Conservation (phyloP, 92 coral and sea anemone genomes). For the Heliopora coerulea region DNA sequence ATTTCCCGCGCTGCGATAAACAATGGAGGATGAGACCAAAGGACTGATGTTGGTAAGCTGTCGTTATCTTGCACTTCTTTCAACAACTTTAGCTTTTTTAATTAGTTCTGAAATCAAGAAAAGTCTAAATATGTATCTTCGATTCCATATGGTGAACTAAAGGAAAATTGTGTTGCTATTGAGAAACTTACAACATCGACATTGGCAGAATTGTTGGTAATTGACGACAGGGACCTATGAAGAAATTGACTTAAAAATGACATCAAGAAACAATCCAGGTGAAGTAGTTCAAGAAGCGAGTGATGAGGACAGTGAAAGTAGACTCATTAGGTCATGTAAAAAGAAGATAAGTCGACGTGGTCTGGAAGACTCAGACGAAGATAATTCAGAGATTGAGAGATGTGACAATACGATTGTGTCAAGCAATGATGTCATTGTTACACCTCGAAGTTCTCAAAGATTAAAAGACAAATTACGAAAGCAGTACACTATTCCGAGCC, state of each 20-base stretch:
- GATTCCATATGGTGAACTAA: no score
- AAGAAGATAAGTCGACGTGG: background rate
- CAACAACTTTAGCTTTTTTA: no score
- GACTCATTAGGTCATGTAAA: background rate
- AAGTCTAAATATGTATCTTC: no score
- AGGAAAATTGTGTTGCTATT: no score
- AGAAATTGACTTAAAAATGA: slow-evolving; percentile 4
- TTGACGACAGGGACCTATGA: no score
- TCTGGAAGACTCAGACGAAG: background rate
- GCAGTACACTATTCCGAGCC: slow-evolving; percentile 62
- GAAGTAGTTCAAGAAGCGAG: background rate
- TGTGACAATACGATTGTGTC: background rate
- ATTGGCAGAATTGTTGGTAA: no score
- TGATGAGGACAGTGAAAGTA: background rate
- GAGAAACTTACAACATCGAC: no score
- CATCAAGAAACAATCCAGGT: background rate
- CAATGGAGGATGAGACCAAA: no score
- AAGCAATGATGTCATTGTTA: background rate
- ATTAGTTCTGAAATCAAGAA: no score
- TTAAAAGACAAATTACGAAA: slow-evolving; percentile 52
- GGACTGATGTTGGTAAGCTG: no score
- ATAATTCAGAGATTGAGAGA: background rate
- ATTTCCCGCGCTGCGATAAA: no score
- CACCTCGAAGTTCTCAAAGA: slow-evolving; percentile 79
- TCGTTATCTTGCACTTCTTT: no score